A percentile compares a stretch with the other conserved stretches of the same genome.
Evolutionary conservation across 2,113 vertebrate genomes (phyloP).

Genomic region (Falcunculus frontatus): DNA sequence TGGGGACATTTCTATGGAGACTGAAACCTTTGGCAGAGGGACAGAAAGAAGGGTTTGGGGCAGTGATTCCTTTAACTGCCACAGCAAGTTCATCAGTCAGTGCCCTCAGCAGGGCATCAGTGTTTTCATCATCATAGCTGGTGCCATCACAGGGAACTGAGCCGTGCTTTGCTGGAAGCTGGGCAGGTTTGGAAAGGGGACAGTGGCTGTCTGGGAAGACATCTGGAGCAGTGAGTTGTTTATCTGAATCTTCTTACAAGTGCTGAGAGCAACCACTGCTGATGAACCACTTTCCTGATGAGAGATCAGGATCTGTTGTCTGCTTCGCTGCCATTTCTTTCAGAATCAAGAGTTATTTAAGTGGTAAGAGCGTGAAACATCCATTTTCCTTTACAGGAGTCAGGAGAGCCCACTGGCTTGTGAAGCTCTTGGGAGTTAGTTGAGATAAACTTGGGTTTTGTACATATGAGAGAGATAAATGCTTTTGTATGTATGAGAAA

Average conservation of each 20-base stretch:
- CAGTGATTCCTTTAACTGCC: background rate
- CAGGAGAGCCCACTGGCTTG: background rate
- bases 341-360: background rate
- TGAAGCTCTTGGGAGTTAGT: background rate
- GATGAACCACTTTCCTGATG: background rate
- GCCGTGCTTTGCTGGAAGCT: background rate
- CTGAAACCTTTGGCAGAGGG: constrained; percentile 11
- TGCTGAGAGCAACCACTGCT: background rate
- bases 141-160: background rate
- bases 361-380: background rate
- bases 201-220: background rate
- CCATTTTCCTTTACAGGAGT: background rate
- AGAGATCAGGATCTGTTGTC: background rate
- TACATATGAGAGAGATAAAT: background rate
- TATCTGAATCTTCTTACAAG: background rate
- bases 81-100: background rate
- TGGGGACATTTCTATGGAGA: background rate
- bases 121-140: background rate
- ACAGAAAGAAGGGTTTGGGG: background rate
- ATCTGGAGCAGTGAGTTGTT: background rate
- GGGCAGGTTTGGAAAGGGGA: background rate
- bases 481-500: background rate
- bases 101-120: background rate
- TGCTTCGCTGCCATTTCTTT: background rate
- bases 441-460: background rate